phyloP scores from a whole-genome alignment of 2,113 vertebrate species.

The Solenodon paradoxus region DNA sequence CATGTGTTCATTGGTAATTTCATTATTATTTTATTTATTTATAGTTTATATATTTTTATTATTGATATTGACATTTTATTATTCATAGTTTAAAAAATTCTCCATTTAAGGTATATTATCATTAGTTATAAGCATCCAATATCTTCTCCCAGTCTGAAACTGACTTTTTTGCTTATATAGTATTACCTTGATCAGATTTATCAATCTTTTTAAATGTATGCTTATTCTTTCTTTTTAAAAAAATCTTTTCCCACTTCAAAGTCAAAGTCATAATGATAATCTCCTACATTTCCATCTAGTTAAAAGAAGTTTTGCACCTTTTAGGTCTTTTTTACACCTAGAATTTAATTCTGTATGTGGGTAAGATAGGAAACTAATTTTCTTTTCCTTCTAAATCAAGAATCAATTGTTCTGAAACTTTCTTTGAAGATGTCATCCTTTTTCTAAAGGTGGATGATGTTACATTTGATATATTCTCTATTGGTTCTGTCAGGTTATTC shows the following conservation, averaged over 20 bases:
- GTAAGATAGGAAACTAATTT: not conserved
- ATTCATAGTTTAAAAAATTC: too few species aligned
- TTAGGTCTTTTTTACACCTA: not conserved
- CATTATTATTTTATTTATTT: too few species aligned
- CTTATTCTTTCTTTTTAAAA: not conserved
- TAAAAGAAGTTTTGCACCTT: too few species aligned
- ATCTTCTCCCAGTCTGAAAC: not conserved
- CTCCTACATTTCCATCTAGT: not conserved
- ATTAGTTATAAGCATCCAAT: not conserved
- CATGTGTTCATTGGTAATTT: not conserved
- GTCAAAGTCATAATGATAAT: not conserved
- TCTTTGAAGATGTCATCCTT: not conserved
- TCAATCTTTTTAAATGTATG: not conserved
- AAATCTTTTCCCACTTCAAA: not conserved
- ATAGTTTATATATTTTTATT: too few species aligned
- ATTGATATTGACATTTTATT: too few species aligned
- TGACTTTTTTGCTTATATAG: not conserved
- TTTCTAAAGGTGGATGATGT: not conserved
- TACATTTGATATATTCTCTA: not conserved
- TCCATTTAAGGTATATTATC: too few species aligned
- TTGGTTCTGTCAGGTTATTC: not conserved
- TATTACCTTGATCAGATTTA: not conserved
- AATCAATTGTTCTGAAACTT: not conserved
- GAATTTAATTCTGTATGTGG: not conserved
- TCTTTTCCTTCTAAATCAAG: not conserved